Percentiles rank a stretch among this genome's conserved stretches.
These are phyloP conservation scores for Sciurus vulgaris DNA, from an alignment of 2,797 vertebrate species.

Conservation along the genomic window DNA sequence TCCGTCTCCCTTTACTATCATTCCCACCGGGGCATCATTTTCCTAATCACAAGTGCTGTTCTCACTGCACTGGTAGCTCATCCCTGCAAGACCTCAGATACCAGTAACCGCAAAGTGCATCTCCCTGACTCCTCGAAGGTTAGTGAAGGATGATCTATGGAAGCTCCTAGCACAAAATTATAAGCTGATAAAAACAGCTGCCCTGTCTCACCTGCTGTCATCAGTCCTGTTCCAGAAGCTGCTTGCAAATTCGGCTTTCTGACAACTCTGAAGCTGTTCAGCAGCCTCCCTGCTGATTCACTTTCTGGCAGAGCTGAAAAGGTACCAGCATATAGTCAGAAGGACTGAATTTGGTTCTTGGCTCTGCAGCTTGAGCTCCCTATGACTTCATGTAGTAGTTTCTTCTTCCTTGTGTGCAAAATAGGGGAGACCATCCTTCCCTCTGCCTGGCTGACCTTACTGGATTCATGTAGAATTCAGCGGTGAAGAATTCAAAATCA, in stretches of 20 bases:
- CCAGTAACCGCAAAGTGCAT: neutral
- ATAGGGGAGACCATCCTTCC: neutral
- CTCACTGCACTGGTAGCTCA: neutral
- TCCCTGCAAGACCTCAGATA: neutral
- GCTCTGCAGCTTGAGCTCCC: slow-evolving; percentile 28
- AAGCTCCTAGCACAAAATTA: slow-evolving; percentile 33
- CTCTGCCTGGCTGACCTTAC: neutral
- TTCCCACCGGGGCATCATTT: slow-evolving; percentile 39
- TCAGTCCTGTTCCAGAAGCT: neutral
- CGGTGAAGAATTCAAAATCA: slow-evolving; percentile 35
- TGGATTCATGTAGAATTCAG: slow-evolving; percentile 10
- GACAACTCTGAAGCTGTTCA: slow-evolving; percentile 41
- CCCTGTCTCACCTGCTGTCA: slow-evolving; percentile 61
- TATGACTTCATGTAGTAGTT: neutral
- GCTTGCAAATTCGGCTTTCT: neutral
- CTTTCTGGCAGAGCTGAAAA: slow-evolving; percentile 35
- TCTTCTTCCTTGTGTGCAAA: neutral
- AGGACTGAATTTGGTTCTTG: slow-evolving; percentile 44
- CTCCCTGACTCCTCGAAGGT: neutral
- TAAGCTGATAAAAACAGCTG: slow-evolving; percentile 59
- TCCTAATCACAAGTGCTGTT: slow-evolving; percentile 11
- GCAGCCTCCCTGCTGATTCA: slow-evolving; percentile 43
- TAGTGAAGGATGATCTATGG: slow-evolving; percentile 58
- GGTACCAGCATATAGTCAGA: neutral
- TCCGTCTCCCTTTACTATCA: neutral